phyloP scores from a whole-genome alignment of 2,888 invertebrate species.

The Ophonus ardosiacus region DNA sequence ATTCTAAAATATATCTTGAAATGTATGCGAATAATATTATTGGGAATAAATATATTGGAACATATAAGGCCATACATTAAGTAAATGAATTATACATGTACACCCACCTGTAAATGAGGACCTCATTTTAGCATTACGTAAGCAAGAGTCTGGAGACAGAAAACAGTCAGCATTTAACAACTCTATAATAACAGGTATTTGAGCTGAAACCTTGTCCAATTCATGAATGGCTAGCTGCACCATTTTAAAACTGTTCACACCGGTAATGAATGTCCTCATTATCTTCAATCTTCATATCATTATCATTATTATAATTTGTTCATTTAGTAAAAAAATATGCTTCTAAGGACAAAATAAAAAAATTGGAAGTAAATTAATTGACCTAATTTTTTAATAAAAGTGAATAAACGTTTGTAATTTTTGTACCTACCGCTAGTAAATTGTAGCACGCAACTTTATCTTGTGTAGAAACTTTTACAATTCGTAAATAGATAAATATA shows the following conservation, averaged over 20 bases:
- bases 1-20: background rate
- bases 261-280: background rate
- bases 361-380: no score
- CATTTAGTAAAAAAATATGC: background rate
- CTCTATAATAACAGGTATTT: background rate
- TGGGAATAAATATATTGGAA: slow-evolving; percentile 10
- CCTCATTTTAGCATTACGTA: slow-evolving; percentile 10
- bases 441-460: no score
- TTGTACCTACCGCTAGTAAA: no score
- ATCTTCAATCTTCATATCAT: background rate
- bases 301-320: background rate
- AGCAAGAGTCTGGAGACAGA: background rate
- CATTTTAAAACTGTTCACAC: background rate
- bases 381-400: no score
- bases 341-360: background rate
- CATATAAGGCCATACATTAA: slow-evolving; percentile 16
- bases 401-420: no score
- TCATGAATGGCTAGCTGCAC: background rate
- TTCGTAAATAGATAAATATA: no score
- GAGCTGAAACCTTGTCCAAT: background rate
- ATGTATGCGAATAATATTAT: background rate
- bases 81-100: slow-evolving; percentile 17
- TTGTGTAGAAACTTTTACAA: no score
- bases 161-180: background rate
- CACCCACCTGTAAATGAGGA: background rate